Evolutionary conservation across 2,113 vertebrate species (phyloP).

Genomic region (Amazona vittata): DNA sequence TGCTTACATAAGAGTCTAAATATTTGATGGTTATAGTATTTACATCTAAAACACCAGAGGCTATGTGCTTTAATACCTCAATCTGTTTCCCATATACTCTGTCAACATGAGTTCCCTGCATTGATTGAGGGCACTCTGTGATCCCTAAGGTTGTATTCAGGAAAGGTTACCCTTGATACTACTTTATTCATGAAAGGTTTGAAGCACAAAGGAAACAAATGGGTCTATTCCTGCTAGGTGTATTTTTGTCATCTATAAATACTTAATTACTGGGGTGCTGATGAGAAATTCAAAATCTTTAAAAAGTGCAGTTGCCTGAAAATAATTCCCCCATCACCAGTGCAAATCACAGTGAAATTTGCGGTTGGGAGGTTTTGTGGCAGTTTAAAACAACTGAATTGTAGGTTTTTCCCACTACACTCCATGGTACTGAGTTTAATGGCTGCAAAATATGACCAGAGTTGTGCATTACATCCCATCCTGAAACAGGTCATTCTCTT

Average conservation of each 20-base stretch:
- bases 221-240: not conserved
- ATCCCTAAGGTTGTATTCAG: constrained; percentile 58
- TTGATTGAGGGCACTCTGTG: constrained; percentile 57
- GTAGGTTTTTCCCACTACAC: not conserved
- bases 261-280: constrained; percentile 37
- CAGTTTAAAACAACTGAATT: constrained; percentile 37
- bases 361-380: not conserved
- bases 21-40: constrained; percentile 70
- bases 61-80: constrained; percentile 63
- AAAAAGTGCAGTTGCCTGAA: not conserved
- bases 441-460: constrained; percentile 17
- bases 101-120: constrained; percentile 55
- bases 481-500: constrained; percentile 10
- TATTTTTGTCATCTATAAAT: constrained; percentile 20
- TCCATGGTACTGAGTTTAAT: not conserved
- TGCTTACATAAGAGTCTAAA: constrained; percentile 67
- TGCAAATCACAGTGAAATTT: not conserved
- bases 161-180: constrained; percentile 55
- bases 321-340: not conserved
- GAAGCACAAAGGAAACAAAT: constrained; percentile 28
- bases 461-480: not conserved
- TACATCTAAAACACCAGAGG: constrained; percentile 66
- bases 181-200: constrained; percentile 46
- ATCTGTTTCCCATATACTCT: constrained; percentile 67
- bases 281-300: not conserved